Evolutionary conservation across 2,888 invertebrate species (phyloP).

Genomic region (Luperina testacea): DNA sequence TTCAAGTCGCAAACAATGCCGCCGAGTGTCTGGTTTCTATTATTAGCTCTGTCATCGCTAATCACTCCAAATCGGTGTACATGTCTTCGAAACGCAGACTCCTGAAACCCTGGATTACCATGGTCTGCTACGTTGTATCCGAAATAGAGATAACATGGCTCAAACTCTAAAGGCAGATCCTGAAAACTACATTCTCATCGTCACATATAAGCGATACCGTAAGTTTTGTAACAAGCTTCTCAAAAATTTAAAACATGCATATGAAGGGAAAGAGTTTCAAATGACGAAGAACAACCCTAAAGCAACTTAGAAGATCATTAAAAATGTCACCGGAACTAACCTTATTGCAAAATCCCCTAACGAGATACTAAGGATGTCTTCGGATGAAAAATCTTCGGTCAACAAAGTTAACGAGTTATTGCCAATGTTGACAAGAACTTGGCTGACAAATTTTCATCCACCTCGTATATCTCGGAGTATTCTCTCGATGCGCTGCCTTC

Average conservation of each 20-base stretch:
- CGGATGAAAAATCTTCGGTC: too few species aligned
- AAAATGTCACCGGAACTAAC: background rate
- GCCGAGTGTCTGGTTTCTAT: too few species aligned
- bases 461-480: background rate
- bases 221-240: constrained; percentile 13
- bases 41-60: too few species aligned
- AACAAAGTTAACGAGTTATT: too few species aligned
- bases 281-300: constrained; percentile 10
- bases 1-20: background rate
- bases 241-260: constrained; percentile 8
- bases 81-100: constrained; percentile 4
- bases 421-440: too few species aligned
- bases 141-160: constrained; percentile 16
- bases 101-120: constrained; percentile 18
- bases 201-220: constrained; percentile 16
- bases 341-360: too few species aligned
- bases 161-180: background rate
- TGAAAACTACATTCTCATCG: constrained; percentile 2
- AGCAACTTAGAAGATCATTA: constrained; percentile 6
- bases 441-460: background rate
- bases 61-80: background rate
- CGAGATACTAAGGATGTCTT: too few species aligned
- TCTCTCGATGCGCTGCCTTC: background rate
- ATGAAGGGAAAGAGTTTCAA: background rate
- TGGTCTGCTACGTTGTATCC: constrained; percentile 11